Evolutionary conservation across 2,797 vertebrate species (phyloP).

Genomic region (Nasua narica): DNA sequence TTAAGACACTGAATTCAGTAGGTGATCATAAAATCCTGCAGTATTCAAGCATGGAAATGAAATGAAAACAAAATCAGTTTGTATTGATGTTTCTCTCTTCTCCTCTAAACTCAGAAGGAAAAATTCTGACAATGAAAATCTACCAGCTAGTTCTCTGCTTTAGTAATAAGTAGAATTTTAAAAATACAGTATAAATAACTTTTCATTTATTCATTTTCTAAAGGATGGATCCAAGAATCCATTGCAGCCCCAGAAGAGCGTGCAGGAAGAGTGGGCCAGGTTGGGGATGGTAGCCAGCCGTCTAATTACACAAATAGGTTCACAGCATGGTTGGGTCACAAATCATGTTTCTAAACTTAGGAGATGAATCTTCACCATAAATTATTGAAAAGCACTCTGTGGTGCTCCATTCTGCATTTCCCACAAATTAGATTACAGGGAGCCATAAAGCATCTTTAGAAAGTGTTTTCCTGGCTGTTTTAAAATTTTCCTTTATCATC

Average conservation of each 20-base stretch:
- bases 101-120: not conserved
- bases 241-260: not conserved
- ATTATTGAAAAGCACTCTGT: constrained; percentile 66
- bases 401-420: constrained; percentile 35
- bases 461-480: constrained; percentile 54
- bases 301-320: constrained; percentile 64
- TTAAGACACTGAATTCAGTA: not conserved
- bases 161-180: not conserved
- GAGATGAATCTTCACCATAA: constrained; percentile 53
- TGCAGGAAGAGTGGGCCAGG: not conserved
- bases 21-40: not conserved
- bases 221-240: not conserved
- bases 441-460: constrained; percentile 51
- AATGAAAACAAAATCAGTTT: not conserved
- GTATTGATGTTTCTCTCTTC: not conserved
- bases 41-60: not conserved
- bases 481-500: constrained; percentile 47
- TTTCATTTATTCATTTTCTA: constrained; percentile 36
- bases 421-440: constrained; percentile 60
- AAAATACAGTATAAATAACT: not conserved
- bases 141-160: not conserved
- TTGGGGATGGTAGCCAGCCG: not conserved
- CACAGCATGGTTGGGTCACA: constrained; percentile 61
- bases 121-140: not conserved
- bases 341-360: constrained; percentile 68